Conservation (phyloP, 2,888 invertebrate species). For the Aelia acuminata region DNA sequence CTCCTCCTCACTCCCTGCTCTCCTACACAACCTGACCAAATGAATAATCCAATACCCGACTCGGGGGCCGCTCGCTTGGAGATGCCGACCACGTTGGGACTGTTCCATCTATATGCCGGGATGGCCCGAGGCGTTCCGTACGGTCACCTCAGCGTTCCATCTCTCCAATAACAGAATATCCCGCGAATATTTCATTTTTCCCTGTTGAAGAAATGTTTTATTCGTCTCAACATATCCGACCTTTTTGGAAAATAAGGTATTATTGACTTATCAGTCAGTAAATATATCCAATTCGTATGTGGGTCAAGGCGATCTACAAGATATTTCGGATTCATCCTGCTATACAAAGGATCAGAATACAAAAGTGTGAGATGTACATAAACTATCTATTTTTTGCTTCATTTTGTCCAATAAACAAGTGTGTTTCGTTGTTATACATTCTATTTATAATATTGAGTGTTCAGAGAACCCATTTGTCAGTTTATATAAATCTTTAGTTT, state of each 20-base stretch:
- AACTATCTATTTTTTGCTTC: neutral
- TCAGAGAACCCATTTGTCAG: too few species aligned
- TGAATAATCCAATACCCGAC: constrained; percentile 14
- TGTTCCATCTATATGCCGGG: constrained; percentile 17
- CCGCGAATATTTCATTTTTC: neutral
- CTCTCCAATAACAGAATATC: constrained; percentile 10
- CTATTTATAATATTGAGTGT: too few species aligned
- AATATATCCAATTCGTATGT: neutral
- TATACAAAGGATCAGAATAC: neutral
- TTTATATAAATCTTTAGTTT: too few species aligned
- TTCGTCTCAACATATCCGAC: neutral
- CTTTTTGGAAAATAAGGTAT: neutral
- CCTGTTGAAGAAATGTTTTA: neutral
- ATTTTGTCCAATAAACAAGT: too few species aligned
- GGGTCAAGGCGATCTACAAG: neutral
- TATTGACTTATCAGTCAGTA: neutral
- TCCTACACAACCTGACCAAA: neutral
- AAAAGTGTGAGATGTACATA: neutral
- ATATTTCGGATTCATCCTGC: neutral
- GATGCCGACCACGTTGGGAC: neutral
- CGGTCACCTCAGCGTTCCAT: neutral
- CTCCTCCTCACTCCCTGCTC: neutral
- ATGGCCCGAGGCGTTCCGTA: neutral
- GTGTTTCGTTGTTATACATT: too few species aligned
- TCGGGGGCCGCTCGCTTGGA: neutral